phyloP scores from a whole-genome alignment of 2,888 invertebrate genomes.

The Drosophila limbata region DNA sequence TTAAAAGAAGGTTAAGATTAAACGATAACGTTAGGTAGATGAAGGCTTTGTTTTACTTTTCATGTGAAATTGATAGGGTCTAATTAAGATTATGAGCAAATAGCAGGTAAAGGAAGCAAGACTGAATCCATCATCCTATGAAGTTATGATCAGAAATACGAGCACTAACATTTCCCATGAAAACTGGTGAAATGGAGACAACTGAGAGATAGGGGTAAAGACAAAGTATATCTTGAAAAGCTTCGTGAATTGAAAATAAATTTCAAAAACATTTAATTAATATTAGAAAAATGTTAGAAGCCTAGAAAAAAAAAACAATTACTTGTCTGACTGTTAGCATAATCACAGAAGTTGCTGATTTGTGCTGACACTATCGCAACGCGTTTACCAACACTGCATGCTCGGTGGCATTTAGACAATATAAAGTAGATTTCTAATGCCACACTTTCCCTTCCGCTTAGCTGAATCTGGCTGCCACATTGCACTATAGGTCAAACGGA shows the following conservation, averaged over 20 bases:
- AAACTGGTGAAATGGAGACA: no score
- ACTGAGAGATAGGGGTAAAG: no score
- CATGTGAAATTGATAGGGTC: neutral
- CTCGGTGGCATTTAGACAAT: slow-evolving; percentile 27
- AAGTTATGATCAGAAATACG: neutral
- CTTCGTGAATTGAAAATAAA: no score
- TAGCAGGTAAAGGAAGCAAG: neutral
- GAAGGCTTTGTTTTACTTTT: neutral
- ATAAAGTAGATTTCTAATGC: slow-evolving; percentile 36
- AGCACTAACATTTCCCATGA: no score
- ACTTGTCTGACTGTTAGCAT: neutral
- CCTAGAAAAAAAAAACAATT: no score
- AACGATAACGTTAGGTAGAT: neutral
- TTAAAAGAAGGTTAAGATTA: neutral
- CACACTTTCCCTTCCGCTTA: slow-evolving; percentile 55
- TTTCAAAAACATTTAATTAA: no score
- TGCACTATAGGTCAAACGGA: no score
- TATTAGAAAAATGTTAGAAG: no score
- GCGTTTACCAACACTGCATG: slow-evolving; percentile 34
- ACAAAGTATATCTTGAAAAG: no score
- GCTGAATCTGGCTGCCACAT: slow-evolving; percentile 59
- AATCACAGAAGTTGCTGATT: slow-evolving; percentile 14
- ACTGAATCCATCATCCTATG: neutral
- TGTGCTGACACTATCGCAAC: slow-evolving; percentile 2
- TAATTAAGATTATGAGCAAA: neutral